Conservation (phyloP, 2,888 invertebrate genomes). For the Cynaeus angustus region DNA sequence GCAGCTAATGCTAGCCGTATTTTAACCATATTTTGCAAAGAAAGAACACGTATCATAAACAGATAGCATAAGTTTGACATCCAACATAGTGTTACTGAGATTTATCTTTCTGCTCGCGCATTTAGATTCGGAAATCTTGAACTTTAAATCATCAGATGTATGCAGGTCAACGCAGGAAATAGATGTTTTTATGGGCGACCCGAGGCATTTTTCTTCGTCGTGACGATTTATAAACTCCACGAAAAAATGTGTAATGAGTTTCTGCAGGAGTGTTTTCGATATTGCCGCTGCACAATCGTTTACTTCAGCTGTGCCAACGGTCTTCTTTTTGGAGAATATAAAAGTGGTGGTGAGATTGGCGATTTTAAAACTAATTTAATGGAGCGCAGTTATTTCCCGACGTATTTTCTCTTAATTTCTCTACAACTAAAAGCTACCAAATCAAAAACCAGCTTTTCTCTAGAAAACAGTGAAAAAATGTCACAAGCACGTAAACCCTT, state of each 20-base stretch:
- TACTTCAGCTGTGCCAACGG: conserved; percentile 15
- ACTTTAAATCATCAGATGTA: conserved; percentile 39
- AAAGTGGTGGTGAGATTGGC: too few species aligned
- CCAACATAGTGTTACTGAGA: conserved; percentile 9
- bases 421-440: too few species aligned
- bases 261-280: not conserved
- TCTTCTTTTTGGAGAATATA: not conserved
- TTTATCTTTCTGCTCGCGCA: conserved; percentile 42
- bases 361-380: too few species aligned
- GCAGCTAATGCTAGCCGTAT: conserved; percentile 46
- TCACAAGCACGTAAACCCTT: not conserved
- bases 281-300: conserved; percentile 22
- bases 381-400: too few species aligned
- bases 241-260: conserved; percentile 17
- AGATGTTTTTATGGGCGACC: conserved; percentile 28
- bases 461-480: too few species aligned
- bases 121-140: conserved; percentile 45
- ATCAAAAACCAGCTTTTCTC: too few species aligned
- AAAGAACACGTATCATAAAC: conserved; percentile 44
- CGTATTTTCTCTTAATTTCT: too few species aligned
- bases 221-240: conserved; percentile 20
- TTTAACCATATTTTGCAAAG: conserved; percentile 22
- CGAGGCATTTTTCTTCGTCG: conserved; percentile 1
- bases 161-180: conserved; percentile 35
- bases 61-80: conserved; percentile 33